Percentiles rank a stretch among this genome's conserved stretches.
Conservation (phyloP, 2,888 invertebrate genomes). For the Macaria notata region DNA sequence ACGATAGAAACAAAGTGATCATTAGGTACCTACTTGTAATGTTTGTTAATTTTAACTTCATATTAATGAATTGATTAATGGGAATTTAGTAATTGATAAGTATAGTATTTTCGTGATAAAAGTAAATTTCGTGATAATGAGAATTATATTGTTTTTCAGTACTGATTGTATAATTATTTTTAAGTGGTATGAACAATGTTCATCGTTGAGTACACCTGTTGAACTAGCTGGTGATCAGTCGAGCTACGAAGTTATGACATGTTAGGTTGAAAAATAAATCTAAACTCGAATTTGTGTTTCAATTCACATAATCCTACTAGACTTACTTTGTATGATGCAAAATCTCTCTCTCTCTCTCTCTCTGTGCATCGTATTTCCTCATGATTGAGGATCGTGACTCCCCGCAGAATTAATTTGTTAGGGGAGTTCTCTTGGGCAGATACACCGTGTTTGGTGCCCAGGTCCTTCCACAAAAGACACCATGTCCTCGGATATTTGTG, state of each 20-base stretch:
- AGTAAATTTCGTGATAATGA: conserved; percentile 78
- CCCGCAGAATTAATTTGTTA: too few species aligned
- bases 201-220: conserved; percentile 78
- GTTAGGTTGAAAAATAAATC: conserved; percentile 81
- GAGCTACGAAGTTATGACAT: conserved; percentile 75
- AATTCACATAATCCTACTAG: conserved; percentile 34
- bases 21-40: conserved; percentile 38
- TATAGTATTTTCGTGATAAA: conserved; percentile 80
- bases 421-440: too few species aligned
- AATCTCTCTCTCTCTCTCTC: too few species aligned
- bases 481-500: too few species aligned
- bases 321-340: too few species aligned
- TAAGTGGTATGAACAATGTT: conserved; percentile 81
- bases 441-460: too few species aligned
- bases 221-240: conserved; percentile 77
- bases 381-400: too few species aligned
- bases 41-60: conserved; percentile 43
- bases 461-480: too few species aligned
- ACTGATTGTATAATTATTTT: conserved; percentile 76
- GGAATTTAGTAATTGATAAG: conserved; percentile 77
- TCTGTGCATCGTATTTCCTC: too few species aligned
- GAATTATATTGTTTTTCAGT: conserved; percentile 69
- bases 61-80: conserved; percentile 67
- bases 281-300: conserved; percentile 65
- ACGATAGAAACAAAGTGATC: conserved; percentile 44